Base-by-base conservation (phyloP, 2,113 vertebrate genomes). In the Cephalophus harveyi region DNA sequence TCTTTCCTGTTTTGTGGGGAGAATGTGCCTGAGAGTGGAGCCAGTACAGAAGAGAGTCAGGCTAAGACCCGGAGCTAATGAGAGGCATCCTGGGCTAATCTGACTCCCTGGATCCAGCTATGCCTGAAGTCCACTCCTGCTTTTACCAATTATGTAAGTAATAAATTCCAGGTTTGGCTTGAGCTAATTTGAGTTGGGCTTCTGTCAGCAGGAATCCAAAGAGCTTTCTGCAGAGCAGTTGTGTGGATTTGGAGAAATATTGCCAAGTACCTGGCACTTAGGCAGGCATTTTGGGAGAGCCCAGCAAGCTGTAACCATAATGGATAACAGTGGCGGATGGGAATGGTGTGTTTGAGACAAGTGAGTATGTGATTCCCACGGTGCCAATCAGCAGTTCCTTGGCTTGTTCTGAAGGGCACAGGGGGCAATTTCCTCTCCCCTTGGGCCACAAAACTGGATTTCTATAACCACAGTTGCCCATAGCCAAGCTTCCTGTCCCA, bases 111-210 rank as follows among this genome's bases (percentile, higher is more conserved):
- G 79, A 82, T 67, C 52, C 40, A 84, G 25, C 91, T 82, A 21
- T 59, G n/a, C 50, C 94, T 92, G 15, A 81, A 59, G 57, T 36
- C 89, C 50, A 78, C 48, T 59, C 85, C 30, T 92, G 50, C 16
- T 81, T 97, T 96, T 86, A 91, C 84, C 60, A 89, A 3, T 94
- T 76, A 92, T n/a, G 50, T 21, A 60, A 97, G 54, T 21, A 95
- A 89, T 46, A 83, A 62, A 57, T 89, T 91, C 50, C 62, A 14
- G 79, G 79, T 94, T 59, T 4, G 55, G 28, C 28, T 88, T 91
- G 36, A 67, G 28, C 52, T 87, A 40, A 78, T 87, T n/a, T 81
- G 62, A 85, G 46, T 10, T 87, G 71, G 87, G 46, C 30, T 97
- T 91, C 55, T 40, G 27, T 62, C 17, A 7, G 8, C n/a, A 64